A percentile compares a stretch with the other conserved stretches of the same genome.
phyloP scores from a whole-genome alignment of 2,113 vertebrate species.

The Pelvicachromis taeniatus region DNA sequence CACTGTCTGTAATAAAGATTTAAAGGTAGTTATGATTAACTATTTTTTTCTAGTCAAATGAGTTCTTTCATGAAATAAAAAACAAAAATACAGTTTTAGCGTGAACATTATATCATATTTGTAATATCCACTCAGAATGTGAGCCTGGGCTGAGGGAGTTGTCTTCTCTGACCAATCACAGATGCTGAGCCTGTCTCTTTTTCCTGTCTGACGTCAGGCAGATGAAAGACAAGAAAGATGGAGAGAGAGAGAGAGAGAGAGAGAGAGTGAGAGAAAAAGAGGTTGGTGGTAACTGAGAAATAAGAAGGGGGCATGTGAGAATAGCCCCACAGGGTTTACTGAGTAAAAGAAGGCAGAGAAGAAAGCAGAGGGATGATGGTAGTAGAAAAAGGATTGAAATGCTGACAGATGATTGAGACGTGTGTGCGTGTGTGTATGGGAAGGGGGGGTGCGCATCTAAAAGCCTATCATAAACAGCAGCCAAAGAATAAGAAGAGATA shows the following conservation, averaged over 20 bases:
- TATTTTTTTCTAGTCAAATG: neutral
- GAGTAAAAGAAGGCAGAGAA: neutral
- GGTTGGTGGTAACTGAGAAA: neutral
- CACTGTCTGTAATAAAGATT: neutral
- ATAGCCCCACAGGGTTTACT: neutral
- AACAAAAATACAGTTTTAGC: neutral
- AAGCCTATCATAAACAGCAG: neutral
- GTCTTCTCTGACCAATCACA: slow-evolving; percentile 47
- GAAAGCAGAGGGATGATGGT: neutral
- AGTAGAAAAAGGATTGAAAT: neutral
- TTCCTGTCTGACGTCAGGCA: slow-evolving; percentile 29
- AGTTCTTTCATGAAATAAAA: neutral
- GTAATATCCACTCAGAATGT: neutral
- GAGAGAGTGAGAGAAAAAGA: neutral
- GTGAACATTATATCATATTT: neutral
- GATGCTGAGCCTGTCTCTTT: neutral
- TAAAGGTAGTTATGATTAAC: neutral
- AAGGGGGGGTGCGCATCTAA: accelerated
- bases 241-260: neutral
- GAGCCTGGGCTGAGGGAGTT: slow-evolving; percentile 31
- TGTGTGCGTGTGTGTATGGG: too few relatives aligned
- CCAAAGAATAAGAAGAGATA: neutral
- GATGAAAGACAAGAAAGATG: slow-evolving; percentile 9
- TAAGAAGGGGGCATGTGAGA: neutral
- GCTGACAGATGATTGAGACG: neutral